A percentile compares a stretch with the other conserved stretches of the same genome.
phyloP scores from a whole-genome alignment of 2,888 invertebrate species.

The Mimachlamys varia region DNA sequence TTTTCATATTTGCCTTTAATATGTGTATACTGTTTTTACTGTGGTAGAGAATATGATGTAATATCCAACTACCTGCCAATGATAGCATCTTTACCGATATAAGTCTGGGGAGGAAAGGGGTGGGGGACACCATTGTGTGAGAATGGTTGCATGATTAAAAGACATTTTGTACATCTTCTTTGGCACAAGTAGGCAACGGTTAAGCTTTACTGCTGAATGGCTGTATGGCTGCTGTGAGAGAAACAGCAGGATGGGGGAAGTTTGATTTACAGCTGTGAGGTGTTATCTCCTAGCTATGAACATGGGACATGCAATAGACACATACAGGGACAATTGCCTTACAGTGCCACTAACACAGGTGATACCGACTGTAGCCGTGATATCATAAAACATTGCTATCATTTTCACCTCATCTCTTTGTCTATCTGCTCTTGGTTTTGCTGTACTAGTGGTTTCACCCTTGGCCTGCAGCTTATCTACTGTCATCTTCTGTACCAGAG shows the following conservation, averaged over 20 bases:
- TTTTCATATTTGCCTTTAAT: neutral
- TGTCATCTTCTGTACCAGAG: neutral
- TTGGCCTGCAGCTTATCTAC: neutral
- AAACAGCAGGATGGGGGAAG: neutral
- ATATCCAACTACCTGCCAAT: neutral
- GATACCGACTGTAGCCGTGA: neutral
- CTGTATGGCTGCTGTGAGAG: neutral
- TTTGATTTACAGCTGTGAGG: neutral
- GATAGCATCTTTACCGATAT: neutral
- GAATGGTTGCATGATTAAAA: slow-evolving; percentile 23
- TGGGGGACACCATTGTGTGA: neutral
- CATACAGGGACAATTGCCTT: slow-evolving; percentile 9
- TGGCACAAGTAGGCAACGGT: slow-evolving; percentile 28
- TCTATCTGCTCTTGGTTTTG: neutral
- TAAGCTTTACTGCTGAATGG: neutral
- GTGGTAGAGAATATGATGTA: neutral
- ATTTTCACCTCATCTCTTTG: neutral
- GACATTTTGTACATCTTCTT: slow-evolving; percentile 7
- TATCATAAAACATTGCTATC: slow-evolving; percentile 17
- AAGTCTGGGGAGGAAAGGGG: neutral
- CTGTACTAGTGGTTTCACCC: neutral
- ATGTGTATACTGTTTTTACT: neutral
- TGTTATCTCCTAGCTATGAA: neutral
- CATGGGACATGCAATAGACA: slow-evolving; percentile 33
- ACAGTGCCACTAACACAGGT: neutral